Percentiles rank a stretch among this genome's conserved stretches.
Conservation (phyloP, 2,797 vertebrate species). For the Molothrus ater region DNA sequence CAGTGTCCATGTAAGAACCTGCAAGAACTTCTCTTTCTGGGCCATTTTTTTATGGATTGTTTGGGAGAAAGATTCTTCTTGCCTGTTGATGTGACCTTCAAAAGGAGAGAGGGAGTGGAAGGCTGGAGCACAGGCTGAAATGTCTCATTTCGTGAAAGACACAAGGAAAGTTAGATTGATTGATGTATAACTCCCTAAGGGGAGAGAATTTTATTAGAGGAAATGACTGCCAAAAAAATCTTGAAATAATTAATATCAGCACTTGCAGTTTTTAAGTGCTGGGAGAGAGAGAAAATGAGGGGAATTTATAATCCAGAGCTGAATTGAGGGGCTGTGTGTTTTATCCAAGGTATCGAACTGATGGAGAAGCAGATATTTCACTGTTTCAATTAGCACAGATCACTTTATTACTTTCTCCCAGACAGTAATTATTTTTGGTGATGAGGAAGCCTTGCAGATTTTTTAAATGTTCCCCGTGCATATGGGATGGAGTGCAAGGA, state of each 20-base stretch:
- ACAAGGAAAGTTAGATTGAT: constrained; percentile 22
- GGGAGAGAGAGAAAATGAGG: constrained; percentile 22
- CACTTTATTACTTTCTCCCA: constrained; percentile 61
- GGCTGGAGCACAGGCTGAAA: neutral
- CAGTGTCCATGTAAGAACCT: neutral
- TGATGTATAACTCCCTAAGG: neutral
- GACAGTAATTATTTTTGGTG: constrained; percentile 52
- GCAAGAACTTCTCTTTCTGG: neutral
- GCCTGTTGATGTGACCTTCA: neutral
- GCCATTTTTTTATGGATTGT: neutral
- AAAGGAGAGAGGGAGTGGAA: neutral
- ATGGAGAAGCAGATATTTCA: constrained; percentile 63
- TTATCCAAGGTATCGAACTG: constrained; percentile 43
- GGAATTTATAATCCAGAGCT: constrained; percentile 30
- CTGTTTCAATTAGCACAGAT: constrained; percentile 70
- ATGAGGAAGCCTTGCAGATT: constrained; percentile 52
- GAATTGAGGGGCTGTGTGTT: neutral
- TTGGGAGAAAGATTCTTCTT: neutral
- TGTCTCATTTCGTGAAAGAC: constrained; percentile 1
- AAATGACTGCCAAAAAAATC: constrained; percentile 39
- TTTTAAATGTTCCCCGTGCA: constrained; percentile 47
- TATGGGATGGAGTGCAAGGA: constrained; percentile 39
- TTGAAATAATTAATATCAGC: constrained; percentile 62
- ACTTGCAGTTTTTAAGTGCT: constrained; percentile 26
- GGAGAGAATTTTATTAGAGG: constrained; percentile 66